These are phyloP conservation scores for Phaethon lepturus DNA, from an alignment of 2,113 vertebrate species.

Conservation along the genomic window DNA sequence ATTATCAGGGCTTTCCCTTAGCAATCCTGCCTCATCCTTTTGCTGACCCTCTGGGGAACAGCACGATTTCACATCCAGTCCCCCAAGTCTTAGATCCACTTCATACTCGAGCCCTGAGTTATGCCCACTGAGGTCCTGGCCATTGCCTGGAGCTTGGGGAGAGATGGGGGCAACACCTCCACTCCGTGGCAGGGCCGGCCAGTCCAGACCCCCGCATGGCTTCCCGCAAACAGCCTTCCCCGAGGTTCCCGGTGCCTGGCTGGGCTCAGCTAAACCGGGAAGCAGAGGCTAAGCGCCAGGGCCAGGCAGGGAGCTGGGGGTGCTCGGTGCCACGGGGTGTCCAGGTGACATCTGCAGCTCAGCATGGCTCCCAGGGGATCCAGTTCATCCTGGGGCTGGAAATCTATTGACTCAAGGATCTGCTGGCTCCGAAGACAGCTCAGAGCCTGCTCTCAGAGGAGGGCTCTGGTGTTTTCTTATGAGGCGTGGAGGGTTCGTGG, in stretches of 20 bases:
- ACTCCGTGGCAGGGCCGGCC: not conserved
- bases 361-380: not conserved
- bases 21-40: not conserved
- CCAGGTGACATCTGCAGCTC: not conserved
- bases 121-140: not conserved
- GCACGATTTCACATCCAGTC: not conserved
- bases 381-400: not conserved
- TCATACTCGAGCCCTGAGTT: not conserved
- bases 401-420: not conserved
- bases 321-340: not conserved
- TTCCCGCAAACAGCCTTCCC: not conserved
- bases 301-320: fast-evolving
- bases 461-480: not conserved
- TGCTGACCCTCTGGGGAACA: not conserved
- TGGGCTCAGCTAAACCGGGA: not conserved
- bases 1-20: not conserved
- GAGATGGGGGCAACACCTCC: not conserved
- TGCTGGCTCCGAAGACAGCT: not conserved
- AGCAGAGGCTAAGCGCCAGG: not conserved
- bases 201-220: not conserved
- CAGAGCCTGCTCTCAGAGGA: not conserved
- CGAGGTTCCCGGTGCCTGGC: not conserved
- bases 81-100: not conserved
- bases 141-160: not conserved
- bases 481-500: not conserved